Evolutionary conservation across 2,797 vertebrate species (phyloP), one percentile per base, ranked within the genome.

Genomic region (Fringilla coelebs): DNA sequence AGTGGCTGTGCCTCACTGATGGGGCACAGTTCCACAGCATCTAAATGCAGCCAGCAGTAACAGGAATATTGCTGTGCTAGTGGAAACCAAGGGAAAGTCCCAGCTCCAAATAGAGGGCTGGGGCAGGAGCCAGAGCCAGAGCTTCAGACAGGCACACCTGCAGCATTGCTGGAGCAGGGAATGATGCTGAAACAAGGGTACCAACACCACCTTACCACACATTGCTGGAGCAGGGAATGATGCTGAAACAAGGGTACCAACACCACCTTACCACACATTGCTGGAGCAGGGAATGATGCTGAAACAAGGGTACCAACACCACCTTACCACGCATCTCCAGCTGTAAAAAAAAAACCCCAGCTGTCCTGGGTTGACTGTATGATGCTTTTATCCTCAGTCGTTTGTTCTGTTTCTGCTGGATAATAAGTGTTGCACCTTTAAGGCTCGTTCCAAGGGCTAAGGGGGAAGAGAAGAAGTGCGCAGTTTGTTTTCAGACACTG

Each of bases 71-170:
- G 0, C 48, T 9, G 1, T 49, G 36, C 45, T n/a, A 1, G 15
- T 62, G 45, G 25, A 40, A 68, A 63, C 16, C 58, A 41, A 63
- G 29, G 40, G 24, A 11, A 58, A 29, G 28, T 17, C 26, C 16
- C 48, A 34, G 31, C 28, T 60, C 32, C 55, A 66, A 0, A 26
- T n/a, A 6, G 32, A 43, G 11, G 4, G 9, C 6, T 1, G 0
- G 8, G 10, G 7, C 29, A 40, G 57, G 43, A 92, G 22, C 29
- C 1, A 1, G 21, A 90, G 55, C 17, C 5, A 55, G 7, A 36
- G 32, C 18, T 61, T 45, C 54, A 58, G 34, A 20, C 2, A 9
- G 31, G 10, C 29, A 6, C 19, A 38, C 10, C 31, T 60, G 21
- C 46, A n/a, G 34, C 29, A 36, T 4, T 7, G 2, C 57, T 7